These are phyloP conservation scores for Diplodus sargus DNA, from an alignment of 2,797 vertebrate species.

Conservation along the genomic window DNA sequence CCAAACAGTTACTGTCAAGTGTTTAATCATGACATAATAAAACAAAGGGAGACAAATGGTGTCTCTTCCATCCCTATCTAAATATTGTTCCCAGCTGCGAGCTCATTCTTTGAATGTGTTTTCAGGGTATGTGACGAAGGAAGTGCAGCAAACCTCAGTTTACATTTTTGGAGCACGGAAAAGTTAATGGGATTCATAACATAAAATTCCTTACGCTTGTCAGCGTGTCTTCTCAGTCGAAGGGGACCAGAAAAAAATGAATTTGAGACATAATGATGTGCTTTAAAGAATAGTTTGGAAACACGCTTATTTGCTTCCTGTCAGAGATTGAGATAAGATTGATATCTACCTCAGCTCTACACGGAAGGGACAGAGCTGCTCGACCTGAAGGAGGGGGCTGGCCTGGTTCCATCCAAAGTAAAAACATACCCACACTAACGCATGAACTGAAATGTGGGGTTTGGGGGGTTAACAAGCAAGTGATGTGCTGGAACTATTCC, in stretches of 20 bases:
- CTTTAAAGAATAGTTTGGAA: not conserved
- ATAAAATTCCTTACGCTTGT: not conserved
- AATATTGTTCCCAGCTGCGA: conserved; percentile 54
- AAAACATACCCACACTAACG: not conserved
- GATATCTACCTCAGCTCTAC: not conserved
- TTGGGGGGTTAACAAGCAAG: not conserved
- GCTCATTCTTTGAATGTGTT: conserved; percentile 32
- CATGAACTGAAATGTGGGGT: not conserved
- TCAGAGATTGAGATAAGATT: not conserved
- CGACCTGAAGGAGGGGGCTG: not conserved
- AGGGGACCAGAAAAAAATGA: not conserved
- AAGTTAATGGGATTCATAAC: conserved; percentile 6
- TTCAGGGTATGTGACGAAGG: conserved; percentile 3
- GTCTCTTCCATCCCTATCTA: conserved; percentile 43
- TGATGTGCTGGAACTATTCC: not conserved
- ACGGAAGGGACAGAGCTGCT: not conserved
- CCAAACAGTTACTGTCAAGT: conserved; percentile 41
- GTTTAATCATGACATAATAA: conserved; percentile 66
- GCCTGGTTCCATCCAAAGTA: not conserved
- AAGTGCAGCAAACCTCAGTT: conserved; percentile 5
- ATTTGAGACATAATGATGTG: not conserved
- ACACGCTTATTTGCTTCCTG: not conserved
- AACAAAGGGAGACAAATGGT: conserved; percentile 55
- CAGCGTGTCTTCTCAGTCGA: not conserved
- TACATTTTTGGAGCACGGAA: conserved; percentile 7